A percentile compares a stretch with the other conserved stretches of the same genome.
phyloP scores from a whole-genome alignment of 2,797 vertebrate species.

The Margarornis squamiger region DNA sequence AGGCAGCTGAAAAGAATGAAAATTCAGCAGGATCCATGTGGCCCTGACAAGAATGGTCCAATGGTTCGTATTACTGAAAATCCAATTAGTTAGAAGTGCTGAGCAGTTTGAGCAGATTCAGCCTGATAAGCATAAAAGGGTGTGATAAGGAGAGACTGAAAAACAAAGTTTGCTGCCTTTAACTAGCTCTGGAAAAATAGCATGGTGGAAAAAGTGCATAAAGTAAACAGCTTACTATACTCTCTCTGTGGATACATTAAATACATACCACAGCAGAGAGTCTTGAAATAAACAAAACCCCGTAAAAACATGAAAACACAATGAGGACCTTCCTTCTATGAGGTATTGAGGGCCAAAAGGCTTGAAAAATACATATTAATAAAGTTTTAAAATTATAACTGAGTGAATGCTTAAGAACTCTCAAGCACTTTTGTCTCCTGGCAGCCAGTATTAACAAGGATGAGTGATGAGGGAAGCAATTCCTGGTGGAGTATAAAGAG shows the following conservation, averaged over 20 bases:
- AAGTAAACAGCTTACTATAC: not conserved
- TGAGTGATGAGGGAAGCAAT: not conserved
- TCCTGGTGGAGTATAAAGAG: not conserved
- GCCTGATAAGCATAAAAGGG: not conserved
- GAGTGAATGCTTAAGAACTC: not conserved
- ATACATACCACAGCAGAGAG: not conserved
- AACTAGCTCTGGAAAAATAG: not conserved
- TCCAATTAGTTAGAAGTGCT: not conserved
- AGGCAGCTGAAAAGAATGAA: not conserved
- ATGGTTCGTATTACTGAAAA: not conserved
- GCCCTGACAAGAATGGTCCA: not conserved
- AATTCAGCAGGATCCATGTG: not conserved
- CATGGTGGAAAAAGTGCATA: not conserved
- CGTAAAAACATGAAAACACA: not conserved
- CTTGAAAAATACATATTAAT: not conserved
- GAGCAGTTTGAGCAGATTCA: not conserved
- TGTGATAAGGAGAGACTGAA: not conserved
- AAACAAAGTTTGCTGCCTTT: not conserved
- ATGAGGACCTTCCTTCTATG: not conserved
- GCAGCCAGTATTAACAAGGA: not conserved
- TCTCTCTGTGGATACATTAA: not conserved
- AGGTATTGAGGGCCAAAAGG: not conserved
- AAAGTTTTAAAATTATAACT: not conserved
- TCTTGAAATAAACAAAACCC: not conserved
- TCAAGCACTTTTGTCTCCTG: not conserved